These are phyloP conservation scores for Procavia capensis DNA, from an alignment of 2,113 vertebrate species.

Conservation along the genomic window DNA sequence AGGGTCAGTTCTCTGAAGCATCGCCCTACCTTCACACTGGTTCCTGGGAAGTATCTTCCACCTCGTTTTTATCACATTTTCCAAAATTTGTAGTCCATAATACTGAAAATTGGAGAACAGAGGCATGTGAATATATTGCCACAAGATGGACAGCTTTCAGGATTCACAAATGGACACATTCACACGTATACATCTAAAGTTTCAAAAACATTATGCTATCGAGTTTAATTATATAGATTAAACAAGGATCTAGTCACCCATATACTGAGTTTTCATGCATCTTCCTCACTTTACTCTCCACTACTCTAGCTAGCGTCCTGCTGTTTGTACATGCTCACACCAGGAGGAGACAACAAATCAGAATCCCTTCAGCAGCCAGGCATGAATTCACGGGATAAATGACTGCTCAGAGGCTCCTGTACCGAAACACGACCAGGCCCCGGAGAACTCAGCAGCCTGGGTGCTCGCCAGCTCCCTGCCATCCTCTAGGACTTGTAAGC, in stretches of 20 bases:
- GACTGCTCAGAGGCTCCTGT: slow-evolving; percentile 81
- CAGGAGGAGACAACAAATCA: slow-evolving; percentile 85
- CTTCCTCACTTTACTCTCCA: slow-evolving; percentile 82
- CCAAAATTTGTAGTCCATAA: slow-evolving; percentile 98
- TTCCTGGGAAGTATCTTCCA: slow-evolving; percentile 99
- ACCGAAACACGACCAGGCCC: slow-evolving; percentile 86
- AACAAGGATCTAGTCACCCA: slow-evolving; percentile 87
- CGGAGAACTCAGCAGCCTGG: slow-evolving; percentile 88
- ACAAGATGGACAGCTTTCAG: slow-evolving; percentile 77
- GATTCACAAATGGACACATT: slow-evolving; percentile 89
- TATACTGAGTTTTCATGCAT: slow-evolving; percentile 91
- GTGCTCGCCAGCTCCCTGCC: slow-evolving; percentile 85
- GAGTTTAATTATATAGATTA: slow-evolving; percentile 85
- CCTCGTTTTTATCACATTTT: slow-evolving; percentile 98
- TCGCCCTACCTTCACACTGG: slow-evolving; percentile 96
- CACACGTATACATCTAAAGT: slow-evolving; percentile 87
- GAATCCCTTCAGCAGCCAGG: slow-evolving; percentile 85
- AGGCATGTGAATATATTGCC: slow-evolving; percentile 85
- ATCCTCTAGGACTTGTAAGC: slow-evolving; percentile 84
- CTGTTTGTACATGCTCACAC: slow-evolving; percentile 97
- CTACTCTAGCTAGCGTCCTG: slow-evolving; percentile 91
- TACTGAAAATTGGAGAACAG: slow-evolving; percentile 96
- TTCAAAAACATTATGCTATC: slow-evolving; percentile 86
- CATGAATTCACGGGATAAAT: slow-evolving; percentile 85
- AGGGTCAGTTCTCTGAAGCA: slow-evolving; percentile 33